These are phyloP conservation scores for Ageneiosus marmoratus DNA, from an alignment of 2,113 vertebrate species.

Conservation along the genomic window DNA sequence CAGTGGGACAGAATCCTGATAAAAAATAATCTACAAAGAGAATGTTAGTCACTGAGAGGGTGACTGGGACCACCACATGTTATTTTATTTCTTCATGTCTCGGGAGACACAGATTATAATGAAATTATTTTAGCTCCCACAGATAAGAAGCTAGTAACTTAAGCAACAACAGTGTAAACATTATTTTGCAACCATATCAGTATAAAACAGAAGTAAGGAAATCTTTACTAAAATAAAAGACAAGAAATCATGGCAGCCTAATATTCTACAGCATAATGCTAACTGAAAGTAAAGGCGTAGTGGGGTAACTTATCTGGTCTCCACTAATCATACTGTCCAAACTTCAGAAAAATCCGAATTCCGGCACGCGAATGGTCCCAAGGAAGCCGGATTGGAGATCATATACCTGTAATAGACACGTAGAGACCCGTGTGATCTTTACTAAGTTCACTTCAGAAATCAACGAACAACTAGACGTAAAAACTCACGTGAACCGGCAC, in stretches of 20 bases:
- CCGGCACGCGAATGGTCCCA: constrained; percentile 81
- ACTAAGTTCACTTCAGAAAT: constrained; percentile 74
- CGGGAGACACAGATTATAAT: neutral
- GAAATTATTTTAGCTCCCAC: neutral
- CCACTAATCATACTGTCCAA: constrained; percentile 83
- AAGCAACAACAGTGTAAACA: constrained; percentile 44
- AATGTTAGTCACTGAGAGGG: neutral
- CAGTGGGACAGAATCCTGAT: neutral
- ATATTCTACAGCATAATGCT: constrained; percentile 62
- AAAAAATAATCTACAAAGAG: neutral
- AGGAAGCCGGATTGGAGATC: constrained; percentile 84
- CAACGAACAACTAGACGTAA: constrained; percentile 72
- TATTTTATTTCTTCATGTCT: neutral
- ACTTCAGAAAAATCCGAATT: constrained; percentile 84
- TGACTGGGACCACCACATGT: constrained; percentile 35
- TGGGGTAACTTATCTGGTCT: constrained; percentile 81
- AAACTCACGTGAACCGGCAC: constrained; percentile 82
- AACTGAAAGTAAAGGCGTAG: constrained; percentile 76
- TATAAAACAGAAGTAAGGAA: constrained; percentile 34
- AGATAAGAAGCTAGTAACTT: neutral
- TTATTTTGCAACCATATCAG: constrained; percentile 42
- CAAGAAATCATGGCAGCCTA: constrained; percentile 58
- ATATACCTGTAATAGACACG: constrained; percentile 84
- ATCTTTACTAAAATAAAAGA: constrained; percentile 61
- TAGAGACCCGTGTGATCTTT: constrained; percentile 78